Evolutionary conservation across 53 echinoderm and acorn worm species (phyloP).

Genomic region (Paracentrotus lividus): DNA sequence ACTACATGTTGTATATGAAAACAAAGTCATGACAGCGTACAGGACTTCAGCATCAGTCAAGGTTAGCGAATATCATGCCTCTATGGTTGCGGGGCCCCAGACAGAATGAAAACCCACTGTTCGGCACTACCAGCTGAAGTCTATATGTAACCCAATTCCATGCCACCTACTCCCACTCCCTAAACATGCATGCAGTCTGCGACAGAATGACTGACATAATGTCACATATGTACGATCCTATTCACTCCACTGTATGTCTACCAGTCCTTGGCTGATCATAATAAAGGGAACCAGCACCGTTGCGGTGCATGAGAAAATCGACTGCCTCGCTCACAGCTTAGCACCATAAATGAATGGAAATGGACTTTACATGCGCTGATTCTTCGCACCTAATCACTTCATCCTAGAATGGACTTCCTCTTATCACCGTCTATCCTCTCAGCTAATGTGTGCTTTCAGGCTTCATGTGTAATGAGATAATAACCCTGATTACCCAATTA

Average conservation of each 20-base stretch:
- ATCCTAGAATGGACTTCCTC: not conserved
- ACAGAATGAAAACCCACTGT: conserved; percentile 33
- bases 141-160: conserved; percentile 12
- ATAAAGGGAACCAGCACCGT: not conserved
- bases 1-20: not conserved
- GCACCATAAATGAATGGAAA: not conserved
- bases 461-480: conserved; percentile 40
- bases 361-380: conserved; percentile 12
- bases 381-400: conserved; percentile 22
- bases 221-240: not conserved
- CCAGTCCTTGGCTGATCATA: not conserved
- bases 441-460: conserved; percentile 25
- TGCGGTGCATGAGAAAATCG: not conserved
- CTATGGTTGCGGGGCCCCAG: conserved; percentile 12
- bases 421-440: not conserved
- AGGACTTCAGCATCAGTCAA: not conserved
- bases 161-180: conserved; percentile 6
- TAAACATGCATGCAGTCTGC: conserved; percentile 7
- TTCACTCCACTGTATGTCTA: not conserved
- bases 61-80: not conserved
- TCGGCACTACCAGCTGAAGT: conserved; percentile 29
- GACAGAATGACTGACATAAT: conserved; percentile 31
- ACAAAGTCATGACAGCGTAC: conserved; percentile 1
- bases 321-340: not conserved
- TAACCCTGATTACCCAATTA: conserved; percentile 43